These are phyloP conservation scores for Muscicapa striata DNA, from an alignment of 2,797 vertebrate species.

Conservation along the genomic window DNA sequence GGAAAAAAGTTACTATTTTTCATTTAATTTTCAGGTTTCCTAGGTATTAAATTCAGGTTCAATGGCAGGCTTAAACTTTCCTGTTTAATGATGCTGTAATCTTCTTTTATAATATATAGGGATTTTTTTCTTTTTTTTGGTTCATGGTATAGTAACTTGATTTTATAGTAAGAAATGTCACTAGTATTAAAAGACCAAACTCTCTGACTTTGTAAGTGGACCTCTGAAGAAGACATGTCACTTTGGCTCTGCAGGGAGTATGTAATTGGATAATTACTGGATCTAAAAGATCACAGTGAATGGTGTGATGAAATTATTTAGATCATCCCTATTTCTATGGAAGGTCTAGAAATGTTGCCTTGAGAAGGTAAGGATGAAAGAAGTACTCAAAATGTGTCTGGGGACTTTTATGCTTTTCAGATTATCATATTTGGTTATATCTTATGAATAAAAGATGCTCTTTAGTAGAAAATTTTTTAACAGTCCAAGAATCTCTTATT, in stretches of 20 bases:
- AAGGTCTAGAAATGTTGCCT: slow-evolving; percentile 50
- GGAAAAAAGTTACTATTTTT: background rate
- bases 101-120: background rate
- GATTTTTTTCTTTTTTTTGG: background rate
- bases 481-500: background rate
- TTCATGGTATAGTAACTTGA: background rate
- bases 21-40: background rate
- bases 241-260: background rate
- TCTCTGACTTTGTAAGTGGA: background rate
- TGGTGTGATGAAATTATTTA: slow-evolving; percentile 51
- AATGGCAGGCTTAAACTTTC: background rate
- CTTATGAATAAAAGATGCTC: background rate
- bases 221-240: background rate
- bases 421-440: background rate
- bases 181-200: background rate
- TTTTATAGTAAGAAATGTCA: background rate
- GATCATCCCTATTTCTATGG: slow-evolving; percentile 30
- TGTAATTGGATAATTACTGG: slow-evolving; percentile 19
- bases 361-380: slow-evolving; percentile 25
- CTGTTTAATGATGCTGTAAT: background rate
- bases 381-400: slow-evolving; percentile 20
- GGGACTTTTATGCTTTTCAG: background rate
- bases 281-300: slow-evolving; percentile 50
- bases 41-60: background rate
- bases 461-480: background rate